phyloP scores from a whole-genome alignment of 2,888 invertebrate genomes.

The Philonicus albiceps region DNA sequence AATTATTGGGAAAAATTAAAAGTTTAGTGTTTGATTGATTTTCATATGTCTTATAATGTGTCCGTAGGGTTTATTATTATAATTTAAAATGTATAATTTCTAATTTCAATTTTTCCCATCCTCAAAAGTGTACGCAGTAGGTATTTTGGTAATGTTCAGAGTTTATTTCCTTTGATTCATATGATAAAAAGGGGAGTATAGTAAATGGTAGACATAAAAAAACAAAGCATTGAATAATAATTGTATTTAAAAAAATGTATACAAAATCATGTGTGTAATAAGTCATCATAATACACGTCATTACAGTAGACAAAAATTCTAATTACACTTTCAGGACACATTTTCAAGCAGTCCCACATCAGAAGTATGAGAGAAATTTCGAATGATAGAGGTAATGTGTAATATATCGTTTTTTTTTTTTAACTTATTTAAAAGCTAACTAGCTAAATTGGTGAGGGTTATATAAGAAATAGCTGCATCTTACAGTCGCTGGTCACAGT shows the following conservation, averaged over 20 bases:
- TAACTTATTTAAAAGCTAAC: neutral
- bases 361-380: neutral
- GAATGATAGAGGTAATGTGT: neutral
- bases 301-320: neutral
- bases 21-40: no score
- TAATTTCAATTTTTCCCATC: neutral
- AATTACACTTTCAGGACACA: slow-evolving; percentile 1
- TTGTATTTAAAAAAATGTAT: neutral
- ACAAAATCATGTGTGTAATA: neutral
- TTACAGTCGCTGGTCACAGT: neutral
- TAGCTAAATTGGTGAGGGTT: neutral
- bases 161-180: neutral
- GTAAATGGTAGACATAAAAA: neutral
- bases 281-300: neutral
- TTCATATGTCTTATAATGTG: no score
- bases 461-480: neutral
- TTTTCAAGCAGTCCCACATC: slow-evolving; percentile 19
- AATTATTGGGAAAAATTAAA: no score
- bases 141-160: no score
- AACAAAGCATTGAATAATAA: neutral
- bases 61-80: neutral
- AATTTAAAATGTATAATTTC: neutral
- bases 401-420: neutral
- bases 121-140: neutral
- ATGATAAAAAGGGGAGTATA: neutral